A percentile compares a stretch with the other conserved stretches of the same genome.
Conservation (phyloP, 1,140 invertebrate species). For the Lineus longissimus region DNA sequence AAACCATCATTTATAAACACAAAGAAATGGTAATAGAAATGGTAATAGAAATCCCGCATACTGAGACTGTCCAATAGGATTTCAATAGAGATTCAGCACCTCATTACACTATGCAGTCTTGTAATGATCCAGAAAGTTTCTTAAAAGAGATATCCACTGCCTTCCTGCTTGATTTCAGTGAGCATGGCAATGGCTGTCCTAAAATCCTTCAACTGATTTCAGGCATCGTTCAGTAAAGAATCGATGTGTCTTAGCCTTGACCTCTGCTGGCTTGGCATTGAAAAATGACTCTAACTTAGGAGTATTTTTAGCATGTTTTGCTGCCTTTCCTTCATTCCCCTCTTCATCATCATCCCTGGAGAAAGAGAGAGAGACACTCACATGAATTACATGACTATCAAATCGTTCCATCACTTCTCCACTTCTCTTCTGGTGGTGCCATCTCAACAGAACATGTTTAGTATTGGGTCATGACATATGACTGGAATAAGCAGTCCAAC, state of each 20-base stretch:
- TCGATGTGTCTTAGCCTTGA: constrained; percentile 30
- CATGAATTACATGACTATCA: too few species aligned
- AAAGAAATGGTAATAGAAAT: too few species aligned
- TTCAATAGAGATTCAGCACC: too few species aligned
- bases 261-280: constrained; percentile 26
- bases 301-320: constrained; percentile 24
- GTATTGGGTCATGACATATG: too few species aligned
- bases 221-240: constrained; percentile 48
- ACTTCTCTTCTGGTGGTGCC: background rate
- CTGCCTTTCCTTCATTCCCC: constrained; percentile 26
- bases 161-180: too few species aligned
- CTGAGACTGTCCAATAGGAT: too few species aligned
- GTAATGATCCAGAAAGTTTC: too few species aligned
- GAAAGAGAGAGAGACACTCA: constrained; percentile 6
- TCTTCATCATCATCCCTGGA: constrained; percentile 49
- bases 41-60: too few species aligned
- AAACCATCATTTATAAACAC: too few species aligned
- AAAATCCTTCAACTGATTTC: constrained; percentile 28
- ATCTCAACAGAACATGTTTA: background rate
- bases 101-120: too few species aligned
- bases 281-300: constrained; percentile 34
- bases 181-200: too few species aligned
- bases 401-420: background rate
- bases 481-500: background rate
- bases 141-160: too few species aligned